Conservation (phyloP, 2,797 vertebrate genomes). For the Scarus forsteni region DNA sequence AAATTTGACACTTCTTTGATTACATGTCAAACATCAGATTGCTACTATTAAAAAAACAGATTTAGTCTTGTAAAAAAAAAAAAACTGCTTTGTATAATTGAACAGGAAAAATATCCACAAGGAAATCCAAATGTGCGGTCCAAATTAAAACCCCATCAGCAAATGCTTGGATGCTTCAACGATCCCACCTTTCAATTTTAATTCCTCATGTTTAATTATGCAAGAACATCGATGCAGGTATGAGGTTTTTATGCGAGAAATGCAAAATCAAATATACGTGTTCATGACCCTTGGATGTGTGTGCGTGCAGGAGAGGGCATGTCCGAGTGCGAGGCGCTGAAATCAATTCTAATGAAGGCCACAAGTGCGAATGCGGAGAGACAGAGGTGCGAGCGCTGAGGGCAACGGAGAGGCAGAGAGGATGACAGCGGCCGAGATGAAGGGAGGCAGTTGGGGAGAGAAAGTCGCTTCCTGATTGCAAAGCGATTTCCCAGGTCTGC, state of each 20-base stretch:
- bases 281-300: conserved; percentile 1
- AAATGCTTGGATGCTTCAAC: background rate
- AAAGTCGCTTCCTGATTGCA: conserved; percentile 46
- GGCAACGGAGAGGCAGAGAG: conserved; percentile 48
- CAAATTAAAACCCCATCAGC: background rate
- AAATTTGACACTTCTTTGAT: too few relatives aligned
- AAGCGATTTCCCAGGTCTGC: conserved; percentile 69
- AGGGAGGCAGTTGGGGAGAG: conserved; percentile 50
- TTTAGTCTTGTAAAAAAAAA: background rate
- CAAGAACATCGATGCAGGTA: background rate
- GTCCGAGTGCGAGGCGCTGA: background rate
- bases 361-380: conserved; percentile 39
- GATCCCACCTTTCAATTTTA: background rate
- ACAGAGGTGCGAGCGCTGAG: conserved; percentile 57
- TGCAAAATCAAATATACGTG: background rate
- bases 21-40: too few relatives aligned
- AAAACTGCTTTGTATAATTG: background rate
- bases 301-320: background rate
- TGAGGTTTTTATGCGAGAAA: background rate
- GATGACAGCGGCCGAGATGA: conserved; percentile 64
- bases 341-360: conserved; percentile 46
- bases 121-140: background rate
- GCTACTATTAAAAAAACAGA: too few relatives aligned
- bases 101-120: background rate
- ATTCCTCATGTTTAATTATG: conserved; percentile 4